Percentiles rank a stretch among this genome's conserved stretches.
Evolutionary conservation across 1,140 invertebrate genomes (phyloP).

Genomic region (Scaptomyza montana): DNA sequence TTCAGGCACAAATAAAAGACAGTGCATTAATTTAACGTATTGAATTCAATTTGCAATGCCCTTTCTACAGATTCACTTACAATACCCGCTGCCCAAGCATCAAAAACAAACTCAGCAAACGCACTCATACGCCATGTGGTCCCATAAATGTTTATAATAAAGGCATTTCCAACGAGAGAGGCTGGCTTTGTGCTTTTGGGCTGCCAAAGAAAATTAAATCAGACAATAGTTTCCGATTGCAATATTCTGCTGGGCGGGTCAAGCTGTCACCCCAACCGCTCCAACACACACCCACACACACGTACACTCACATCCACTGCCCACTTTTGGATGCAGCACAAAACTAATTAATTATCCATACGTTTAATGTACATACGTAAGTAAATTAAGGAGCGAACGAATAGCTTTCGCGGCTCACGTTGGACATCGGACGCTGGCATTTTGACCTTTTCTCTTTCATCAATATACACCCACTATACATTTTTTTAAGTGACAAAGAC

Average conservation of each 20-base stretch:
- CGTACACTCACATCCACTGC: background rate
- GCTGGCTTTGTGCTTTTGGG: background rate
- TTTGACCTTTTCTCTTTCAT: conserved; percentile 6
- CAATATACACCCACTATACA: no score
- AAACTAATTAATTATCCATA: conserved; percentile 34
- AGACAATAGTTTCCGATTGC: conserved; percentile 46
- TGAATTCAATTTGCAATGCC: background rate
- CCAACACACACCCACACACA: background rate
- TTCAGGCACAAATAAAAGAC: no score
- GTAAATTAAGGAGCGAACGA: conserved; percentile 9
- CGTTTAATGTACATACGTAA: conserved; percentile 20
- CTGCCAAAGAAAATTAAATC: conserved; percentile 40
- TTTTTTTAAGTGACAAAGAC: conserved; percentile 17
- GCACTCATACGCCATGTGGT: conserved; percentile 36
- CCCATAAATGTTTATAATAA: conserved; percentile 38
- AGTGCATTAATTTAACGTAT: no score
- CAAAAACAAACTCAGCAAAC: background rate
- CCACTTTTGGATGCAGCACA: conserved; percentile 1
- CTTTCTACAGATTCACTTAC: background rate
- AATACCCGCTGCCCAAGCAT: no score
- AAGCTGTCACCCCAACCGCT: background rate
- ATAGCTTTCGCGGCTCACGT: no score
- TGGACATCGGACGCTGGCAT: background rate
- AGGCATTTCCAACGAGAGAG: background rate
- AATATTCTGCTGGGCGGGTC: conserved; percentile 23